Conservation (phyloP, 2,797 vertebrate genomes). For the Mastacembelus armatus region DNA sequence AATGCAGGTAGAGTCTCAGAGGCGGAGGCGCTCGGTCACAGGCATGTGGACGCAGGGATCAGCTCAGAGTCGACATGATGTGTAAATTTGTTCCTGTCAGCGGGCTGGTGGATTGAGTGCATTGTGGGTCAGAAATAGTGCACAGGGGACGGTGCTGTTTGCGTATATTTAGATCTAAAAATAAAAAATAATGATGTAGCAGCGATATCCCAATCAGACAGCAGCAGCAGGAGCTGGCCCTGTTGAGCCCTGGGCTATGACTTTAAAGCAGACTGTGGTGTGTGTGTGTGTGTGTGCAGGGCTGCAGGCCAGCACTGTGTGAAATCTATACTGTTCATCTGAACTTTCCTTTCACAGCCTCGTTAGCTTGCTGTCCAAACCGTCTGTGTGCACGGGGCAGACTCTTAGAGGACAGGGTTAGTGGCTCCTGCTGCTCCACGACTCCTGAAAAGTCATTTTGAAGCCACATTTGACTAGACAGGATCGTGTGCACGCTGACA, state of each 20-base stretch:
- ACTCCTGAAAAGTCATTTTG: not conserved
- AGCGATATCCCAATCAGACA: conserved; percentile 52
- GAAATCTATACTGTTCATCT: conserved; percentile 45
- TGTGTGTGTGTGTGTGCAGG: not conserved
- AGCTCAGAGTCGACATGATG: conserved; percentile 45
- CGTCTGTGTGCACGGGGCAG: not conserved
- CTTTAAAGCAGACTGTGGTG: conserved; percentile 1
- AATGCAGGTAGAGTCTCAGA: conserved; percentile 48
- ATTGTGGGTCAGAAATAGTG: conserved; percentile 72
- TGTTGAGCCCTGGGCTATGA: conserved; percentile 22
- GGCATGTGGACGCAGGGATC: conserved; percentile 37
- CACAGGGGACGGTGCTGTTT: conserved; percentile 32
- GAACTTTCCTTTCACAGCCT: conserved; percentile 41
- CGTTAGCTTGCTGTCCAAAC: conserved; percentile 26
- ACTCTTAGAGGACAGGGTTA: not conserved
- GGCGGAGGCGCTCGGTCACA: conserved; percentile 3
- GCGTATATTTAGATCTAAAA: conserved; percentile 66
- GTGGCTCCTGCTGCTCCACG: not conserved
- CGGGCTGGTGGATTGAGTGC: conserved; percentile 61
- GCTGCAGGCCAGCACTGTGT: not conserved
- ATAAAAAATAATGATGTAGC: conserved; percentile 53
- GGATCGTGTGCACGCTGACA: too few species aligned
- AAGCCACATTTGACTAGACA: not conserved
- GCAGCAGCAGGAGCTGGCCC: conserved; percentile 38
- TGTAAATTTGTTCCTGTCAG: conserved; percentile 81